Conservation (phyloP, 2,888 invertebrate genomes). For the Aspidiotus rigidus region DNA sequence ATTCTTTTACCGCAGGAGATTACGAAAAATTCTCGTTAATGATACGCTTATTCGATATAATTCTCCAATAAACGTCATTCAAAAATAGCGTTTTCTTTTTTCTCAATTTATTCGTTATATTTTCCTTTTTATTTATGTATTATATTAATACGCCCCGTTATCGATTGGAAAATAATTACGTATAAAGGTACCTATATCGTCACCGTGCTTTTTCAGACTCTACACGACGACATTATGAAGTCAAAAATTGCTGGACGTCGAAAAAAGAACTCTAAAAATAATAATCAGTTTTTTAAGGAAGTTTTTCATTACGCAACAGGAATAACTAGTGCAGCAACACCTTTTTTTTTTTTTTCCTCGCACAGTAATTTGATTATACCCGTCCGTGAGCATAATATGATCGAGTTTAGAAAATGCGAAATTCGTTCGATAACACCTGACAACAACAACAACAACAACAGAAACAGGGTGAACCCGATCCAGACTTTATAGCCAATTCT, state of each 20-base stretch:
- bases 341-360: background rate
- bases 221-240: background rate
- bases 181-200: background rate
- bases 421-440: slow-evolving; percentile 3
- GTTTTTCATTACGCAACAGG: slow-evolving; percentile 2
- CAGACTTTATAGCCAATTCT: too few species aligned
- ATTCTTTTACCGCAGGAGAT: slow-evolving; percentile 4
- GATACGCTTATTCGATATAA: slow-evolving; percentile 4
- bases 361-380: background rate
- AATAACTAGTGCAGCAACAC: background rate
- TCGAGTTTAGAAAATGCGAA: background rate
- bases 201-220: background rate
- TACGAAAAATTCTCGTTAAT: slow-evolving; percentile 3
- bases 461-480: too few species aligned
- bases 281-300: background rate
- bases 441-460: background rate
- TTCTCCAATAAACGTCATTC: background rate
- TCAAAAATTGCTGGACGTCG: background rate
- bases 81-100: background rate
- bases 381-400: background rate
- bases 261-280: background rate
- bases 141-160: slow-evolving; percentile 3
- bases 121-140: slow-evolving; percentile 4
- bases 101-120: slow-evolving; percentile 4
- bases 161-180: slow-evolving; percentile 2